Percentiles rank a stretch among this genome's conserved stretches.
These are phyloP conservation scores for Meiosimyza decipiens DNA, from an alignment of 2,888 invertebrate species.

Conservation along the genomic window DNA sequence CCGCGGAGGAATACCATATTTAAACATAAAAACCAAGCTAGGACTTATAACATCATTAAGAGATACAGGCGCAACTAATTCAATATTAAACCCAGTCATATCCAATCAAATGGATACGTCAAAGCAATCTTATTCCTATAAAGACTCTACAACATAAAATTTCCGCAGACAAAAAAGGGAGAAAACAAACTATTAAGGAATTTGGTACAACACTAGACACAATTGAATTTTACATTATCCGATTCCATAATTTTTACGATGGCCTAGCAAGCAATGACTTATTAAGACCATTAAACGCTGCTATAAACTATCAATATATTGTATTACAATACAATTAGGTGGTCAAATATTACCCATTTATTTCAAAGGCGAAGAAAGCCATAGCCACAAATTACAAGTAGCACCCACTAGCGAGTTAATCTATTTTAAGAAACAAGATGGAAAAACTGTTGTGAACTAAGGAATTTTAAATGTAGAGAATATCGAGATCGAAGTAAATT, in stretches of 20 bases:
- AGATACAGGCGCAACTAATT: slow-evolving; percentile 38
- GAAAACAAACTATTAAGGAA: slow-evolving; percentile 31
- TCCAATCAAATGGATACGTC: slow-evolving; percentile 32
- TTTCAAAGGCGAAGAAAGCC: slow-evolving; percentile 21
- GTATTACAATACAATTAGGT: slow-evolving; percentile 8
- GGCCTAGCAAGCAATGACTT: slow-evolving; percentile 38
- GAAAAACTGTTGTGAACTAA: no score
- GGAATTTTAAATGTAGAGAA: neutral
- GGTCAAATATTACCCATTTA: no score
- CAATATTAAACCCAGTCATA: slow-evolving; percentile 35
- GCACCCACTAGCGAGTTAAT: neutral
- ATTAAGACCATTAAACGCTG: slow-evolving; percentile 25
- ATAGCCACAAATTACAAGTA: slow-evolving; percentile 14
- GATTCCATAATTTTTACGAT: slow-evolving; percentile 37
- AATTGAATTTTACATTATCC: slow-evolving; percentile 31
- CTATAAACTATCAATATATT: slow-evolving; percentile 30
- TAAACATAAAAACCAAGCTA: slow-evolving; percentile 36
- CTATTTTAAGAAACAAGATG: no score
- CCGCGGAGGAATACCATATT: slow-evolving; percentile 39
- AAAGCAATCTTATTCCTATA: slow-evolving; percentile 2
- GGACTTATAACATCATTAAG: slow-evolving; percentile 36
- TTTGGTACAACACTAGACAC: slow-evolving; percentile 27
- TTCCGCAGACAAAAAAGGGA: slow-evolving; percentile 24
- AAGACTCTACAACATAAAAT: slow-evolving; percentile 35
- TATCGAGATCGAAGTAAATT: no score